phyloP scores from a whole-genome alignment of 2,797 vertebrate genomes.

The Sphenodon punctatus region DNA sequence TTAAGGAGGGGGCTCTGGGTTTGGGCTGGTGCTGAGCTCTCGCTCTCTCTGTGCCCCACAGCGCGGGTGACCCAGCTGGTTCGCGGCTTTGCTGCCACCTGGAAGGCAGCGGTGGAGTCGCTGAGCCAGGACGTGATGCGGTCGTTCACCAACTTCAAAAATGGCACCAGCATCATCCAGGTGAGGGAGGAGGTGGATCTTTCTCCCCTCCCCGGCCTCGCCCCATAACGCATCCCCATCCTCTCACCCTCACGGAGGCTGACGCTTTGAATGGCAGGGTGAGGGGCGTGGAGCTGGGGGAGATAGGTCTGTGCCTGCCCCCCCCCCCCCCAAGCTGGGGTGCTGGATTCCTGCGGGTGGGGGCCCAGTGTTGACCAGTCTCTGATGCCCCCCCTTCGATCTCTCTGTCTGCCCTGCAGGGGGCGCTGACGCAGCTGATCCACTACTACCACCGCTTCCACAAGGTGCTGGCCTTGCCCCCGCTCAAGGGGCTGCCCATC shows the following conservation, averaged over 20 bases:
- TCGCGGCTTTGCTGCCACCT: constrained; percentile 85
- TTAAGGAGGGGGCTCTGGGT: no score
- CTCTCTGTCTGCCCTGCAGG: constrained; percentile 69
- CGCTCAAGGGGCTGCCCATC: constrained; percentile 85
- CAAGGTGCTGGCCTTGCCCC: constrained; percentile 87
- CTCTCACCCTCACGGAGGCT: no score
- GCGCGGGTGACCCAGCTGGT: constrained; percentile 88
- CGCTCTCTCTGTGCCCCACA: constrained; percentile 18
- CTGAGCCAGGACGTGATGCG: constrained; percentile 94
- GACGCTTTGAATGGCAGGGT: no score
- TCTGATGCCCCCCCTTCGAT: background rate
- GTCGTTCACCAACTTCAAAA: constrained; percentile 94
- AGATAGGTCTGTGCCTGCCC: background rate
- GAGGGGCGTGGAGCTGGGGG: background rate
- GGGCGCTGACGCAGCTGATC: constrained; percentile 91
- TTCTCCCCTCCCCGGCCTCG: no score
- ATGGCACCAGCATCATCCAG: constrained; percentile 94
- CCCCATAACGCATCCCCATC: background rate
- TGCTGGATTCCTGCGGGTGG: background rate
- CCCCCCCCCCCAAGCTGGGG: background rate
- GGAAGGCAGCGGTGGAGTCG: constrained; percentile 90
- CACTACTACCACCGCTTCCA: constrained; percentile 96
- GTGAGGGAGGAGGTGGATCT: constrained; percentile 50
- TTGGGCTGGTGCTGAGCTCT: no score
- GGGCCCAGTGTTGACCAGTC: no score